A percentile compares a stretch with the other conserved stretches of the same genome.
phyloP scores from a whole-genome alignment of 2,797 vertebrate species.

The Paramormyrops hopkinsi region DNA sequence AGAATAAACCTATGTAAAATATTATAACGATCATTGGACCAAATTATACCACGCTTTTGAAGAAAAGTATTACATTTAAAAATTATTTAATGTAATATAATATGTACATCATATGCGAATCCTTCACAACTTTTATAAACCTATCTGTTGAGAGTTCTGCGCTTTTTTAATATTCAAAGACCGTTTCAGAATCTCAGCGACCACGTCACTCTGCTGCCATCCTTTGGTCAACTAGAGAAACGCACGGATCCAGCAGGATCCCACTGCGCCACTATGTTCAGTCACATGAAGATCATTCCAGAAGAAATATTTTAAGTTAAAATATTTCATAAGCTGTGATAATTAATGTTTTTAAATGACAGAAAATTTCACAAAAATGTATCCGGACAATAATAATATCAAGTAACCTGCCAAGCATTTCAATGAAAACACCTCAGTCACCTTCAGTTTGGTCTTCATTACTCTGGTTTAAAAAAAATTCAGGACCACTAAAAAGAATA shows the following conservation, averaged over 20 bases:
- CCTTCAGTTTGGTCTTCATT: not conserved
- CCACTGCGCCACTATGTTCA: not conserved
- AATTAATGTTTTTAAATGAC: not conserved
- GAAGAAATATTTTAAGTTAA: not conserved
- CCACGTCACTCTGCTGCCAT: slow-evolving; percentile 1
- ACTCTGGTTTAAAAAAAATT: not conserved
- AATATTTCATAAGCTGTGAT: not conserved
- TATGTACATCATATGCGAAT: not conserved
- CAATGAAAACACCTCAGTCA: not conserved
- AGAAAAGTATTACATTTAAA: not conserved
- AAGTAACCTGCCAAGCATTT: not conserved
- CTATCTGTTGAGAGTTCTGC: not conserved
- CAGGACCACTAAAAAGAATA: not conserved
- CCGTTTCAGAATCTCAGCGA: not conserved
- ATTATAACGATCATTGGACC: not conserved
- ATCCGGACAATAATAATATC: not conserved
- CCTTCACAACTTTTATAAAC: not conserved
- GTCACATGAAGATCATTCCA: not conserved
- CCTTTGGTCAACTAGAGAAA: slow-evolving; percentile 6
- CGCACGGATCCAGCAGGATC: not conserved
- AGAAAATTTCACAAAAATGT: not conserved
- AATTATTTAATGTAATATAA: not conserved
- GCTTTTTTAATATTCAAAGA: not conserved
- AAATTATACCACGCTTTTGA: not conserved
- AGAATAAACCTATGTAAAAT: not conserved